These are phyloP conservation scores for Girardinichthys multiradiatus DNA, from an alignment of 2,113 vertebrate species.

Conservation along the genomic window DNA sequence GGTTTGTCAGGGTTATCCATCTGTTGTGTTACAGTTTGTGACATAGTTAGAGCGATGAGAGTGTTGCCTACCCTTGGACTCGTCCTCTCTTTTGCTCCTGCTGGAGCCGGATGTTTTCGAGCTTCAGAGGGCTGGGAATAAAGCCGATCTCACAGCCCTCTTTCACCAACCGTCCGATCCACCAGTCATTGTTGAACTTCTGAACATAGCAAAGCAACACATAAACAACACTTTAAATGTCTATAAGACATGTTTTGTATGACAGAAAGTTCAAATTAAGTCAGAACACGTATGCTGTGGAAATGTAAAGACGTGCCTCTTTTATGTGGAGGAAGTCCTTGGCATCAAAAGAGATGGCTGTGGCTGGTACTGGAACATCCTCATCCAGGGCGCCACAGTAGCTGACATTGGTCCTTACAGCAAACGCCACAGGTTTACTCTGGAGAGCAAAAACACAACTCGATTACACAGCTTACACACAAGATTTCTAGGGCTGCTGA, in stretches of 20 bases:
- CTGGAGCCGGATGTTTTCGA: conserved; percentile 96
- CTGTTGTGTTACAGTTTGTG: neutral
- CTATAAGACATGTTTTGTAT: neutral
- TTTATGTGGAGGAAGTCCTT: conserved; percentile 99
- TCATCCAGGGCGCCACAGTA: conserved; percentile 97
- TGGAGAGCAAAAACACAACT: conserved; percentile 44
- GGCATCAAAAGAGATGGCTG: conserved; percentile 97
- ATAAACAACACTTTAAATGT: neutral
- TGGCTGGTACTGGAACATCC: conserved; percentile 97
- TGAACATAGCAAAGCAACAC: conserved; percentile 46
- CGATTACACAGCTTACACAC: too few relatives aligned
- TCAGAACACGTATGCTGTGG: neutral
- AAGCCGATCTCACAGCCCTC: conserved; percentile 99
- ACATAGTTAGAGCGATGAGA: neutral
- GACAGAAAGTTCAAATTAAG: too few relatives aligned
- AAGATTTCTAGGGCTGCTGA: too few relatives aligned
- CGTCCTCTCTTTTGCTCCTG: conserved; percentile 97
- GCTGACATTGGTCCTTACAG: conserved; percentile 97
- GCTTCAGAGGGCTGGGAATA: conserved; percentile 94
- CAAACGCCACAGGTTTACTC: conserved; percentile 97
- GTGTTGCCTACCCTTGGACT: conserved; percentile 90
- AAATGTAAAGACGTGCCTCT: conserved; percentile 82
- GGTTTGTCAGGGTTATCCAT: too few relatives aligned
- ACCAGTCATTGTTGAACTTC: conserved; percentile 99
- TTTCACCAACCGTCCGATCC: conserved; percentile 97